These are phyloP conservation scores for Serilophus lunatus DNA, from an alignment of 2,113 vertebrate species.

Conservation along the genomic window DNA sequence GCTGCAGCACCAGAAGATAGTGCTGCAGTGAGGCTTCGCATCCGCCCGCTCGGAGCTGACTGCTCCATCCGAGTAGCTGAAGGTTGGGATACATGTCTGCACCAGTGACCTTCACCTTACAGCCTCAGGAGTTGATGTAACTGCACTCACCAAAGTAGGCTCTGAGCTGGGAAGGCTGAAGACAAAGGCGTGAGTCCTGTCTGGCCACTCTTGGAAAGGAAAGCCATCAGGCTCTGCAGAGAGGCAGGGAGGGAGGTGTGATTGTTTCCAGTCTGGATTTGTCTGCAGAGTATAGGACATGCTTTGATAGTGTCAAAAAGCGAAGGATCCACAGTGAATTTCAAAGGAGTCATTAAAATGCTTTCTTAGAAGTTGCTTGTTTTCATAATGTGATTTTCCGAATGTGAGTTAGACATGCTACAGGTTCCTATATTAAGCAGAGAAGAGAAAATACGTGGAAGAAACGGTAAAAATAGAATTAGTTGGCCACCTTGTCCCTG, in stretches of 20 bases:
- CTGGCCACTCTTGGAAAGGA: neutral
- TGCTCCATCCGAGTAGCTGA: neutral
- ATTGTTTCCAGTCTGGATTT: neutral
- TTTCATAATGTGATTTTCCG: neutral
- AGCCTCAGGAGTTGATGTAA: neutral
- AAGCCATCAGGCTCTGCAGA: neutral
- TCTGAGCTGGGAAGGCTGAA: neutral
- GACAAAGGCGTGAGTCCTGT: neutral
- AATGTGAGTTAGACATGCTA: neutral
- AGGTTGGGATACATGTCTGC: neutral
- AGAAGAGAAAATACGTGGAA: neutral
- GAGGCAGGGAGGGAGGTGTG: neutral
- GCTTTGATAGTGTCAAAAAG: neutral
- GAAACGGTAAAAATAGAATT: neutral
- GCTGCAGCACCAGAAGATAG: neutral
- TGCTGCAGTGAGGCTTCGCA: neutral
- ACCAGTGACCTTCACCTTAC: neutral
- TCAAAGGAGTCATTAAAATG: neutral
- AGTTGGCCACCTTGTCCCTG: neutral
- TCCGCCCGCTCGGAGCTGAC: accelerated
- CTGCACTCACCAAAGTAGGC: neutral
- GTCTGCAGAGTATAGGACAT: neutral
- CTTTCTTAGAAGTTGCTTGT: neutral
- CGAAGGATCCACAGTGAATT: neutral
- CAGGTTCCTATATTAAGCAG: neutral